Percentiles rank a stretch among this genome's conserved stretches.
phyloP scores from a whole-genome alignment of 2,113 vertebrate genomes.

The Bungarus multicinctus region DNA sequence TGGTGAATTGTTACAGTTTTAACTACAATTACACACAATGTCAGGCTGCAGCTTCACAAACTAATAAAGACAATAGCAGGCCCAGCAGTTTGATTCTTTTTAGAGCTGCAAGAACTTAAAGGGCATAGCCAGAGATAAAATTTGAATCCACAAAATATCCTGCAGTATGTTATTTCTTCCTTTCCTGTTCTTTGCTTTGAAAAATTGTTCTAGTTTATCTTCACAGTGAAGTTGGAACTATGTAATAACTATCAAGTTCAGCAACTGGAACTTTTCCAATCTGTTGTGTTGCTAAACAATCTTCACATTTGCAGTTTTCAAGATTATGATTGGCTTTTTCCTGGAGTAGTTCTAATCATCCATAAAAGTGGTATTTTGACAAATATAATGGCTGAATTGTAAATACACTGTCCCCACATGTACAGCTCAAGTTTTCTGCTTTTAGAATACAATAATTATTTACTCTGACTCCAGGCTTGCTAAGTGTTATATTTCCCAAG shows the following conservation, averaged over 20 bases:
- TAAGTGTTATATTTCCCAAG: not conserved
- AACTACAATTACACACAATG: conserved; percentile 16
- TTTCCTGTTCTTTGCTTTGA: not conserved
- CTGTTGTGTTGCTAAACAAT: not conserved
- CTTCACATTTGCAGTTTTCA: not conserved
- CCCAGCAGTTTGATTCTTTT: conserved; percentile 16
- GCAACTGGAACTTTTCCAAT: not conserved
- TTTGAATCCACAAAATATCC: conserved; percentile 23
- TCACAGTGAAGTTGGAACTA: not conserved
- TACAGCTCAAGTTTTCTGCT: not conserved
- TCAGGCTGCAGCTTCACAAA: conserved; percentile 21
- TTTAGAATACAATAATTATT: not conserved
- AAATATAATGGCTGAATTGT: not conserved
- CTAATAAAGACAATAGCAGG: conserved; percentile 24
- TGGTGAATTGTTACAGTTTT: conserved; percentile 24
- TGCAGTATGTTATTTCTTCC: not conserved
- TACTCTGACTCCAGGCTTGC: not conserved
- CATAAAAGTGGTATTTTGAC: not conserved
- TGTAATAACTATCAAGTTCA: not conserved
- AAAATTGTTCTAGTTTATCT: not conserved
- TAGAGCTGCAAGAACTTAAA: not conserved
- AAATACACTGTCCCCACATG: not conserved
- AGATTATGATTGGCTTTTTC: not conserved
- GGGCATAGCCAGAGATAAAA: conserved; percentile 10
- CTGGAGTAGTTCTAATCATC: not conserved